These are phyloP conservation scores for Steinernema feltiae DNA, from an alignment of 1,140 invertebrate genomes.

Conservation along the genomic window DNA sequence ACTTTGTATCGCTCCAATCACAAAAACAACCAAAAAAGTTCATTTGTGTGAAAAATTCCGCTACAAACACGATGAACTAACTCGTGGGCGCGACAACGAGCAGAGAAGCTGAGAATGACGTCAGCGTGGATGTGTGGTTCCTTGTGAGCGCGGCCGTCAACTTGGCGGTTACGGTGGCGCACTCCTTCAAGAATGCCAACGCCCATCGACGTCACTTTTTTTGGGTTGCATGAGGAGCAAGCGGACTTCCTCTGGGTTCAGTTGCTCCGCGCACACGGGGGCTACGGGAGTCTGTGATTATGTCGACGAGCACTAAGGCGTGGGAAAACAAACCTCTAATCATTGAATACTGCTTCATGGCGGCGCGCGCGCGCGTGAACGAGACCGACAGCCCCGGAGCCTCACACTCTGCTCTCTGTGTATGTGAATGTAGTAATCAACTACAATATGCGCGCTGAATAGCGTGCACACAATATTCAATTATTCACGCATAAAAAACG, in stretches of 20 bases:
- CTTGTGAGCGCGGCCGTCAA: not conserved
- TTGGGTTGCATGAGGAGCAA: not conserved
- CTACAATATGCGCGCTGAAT: constrained; percentile 4
- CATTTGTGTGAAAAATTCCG: not conserved
- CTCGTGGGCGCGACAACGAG: not conserved
- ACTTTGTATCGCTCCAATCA: too few species aligned
- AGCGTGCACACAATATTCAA: constrained; percentile 7
- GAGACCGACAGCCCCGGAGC: too few species aligned
- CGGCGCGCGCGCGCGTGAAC: too few species aligned
- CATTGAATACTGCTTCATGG: constrained; percentile 5
- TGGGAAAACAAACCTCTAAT: constrained; percentile 15
- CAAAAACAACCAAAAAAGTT: not conserved
- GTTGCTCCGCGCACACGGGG: not conserved
- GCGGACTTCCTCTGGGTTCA: not conserved
- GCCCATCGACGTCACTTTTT: not conserved
- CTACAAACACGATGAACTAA: constrained; percentile 6
- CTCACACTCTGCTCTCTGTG: too few species aligned
- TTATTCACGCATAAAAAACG: not conserved
- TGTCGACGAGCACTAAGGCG: constrained; percentile 3
- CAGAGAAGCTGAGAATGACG: too few species aligned
- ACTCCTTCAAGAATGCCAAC: not conserved
- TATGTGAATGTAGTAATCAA: constrained; percentile 11
- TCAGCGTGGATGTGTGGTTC: not conserved
- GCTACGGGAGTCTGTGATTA: not conserved
- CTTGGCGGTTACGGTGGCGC: not conserved